Evolutionary conservation across 2,888 invertebrate genomes (phyloP).

Genomic region (Ecliptopera silaceata): DNA sequence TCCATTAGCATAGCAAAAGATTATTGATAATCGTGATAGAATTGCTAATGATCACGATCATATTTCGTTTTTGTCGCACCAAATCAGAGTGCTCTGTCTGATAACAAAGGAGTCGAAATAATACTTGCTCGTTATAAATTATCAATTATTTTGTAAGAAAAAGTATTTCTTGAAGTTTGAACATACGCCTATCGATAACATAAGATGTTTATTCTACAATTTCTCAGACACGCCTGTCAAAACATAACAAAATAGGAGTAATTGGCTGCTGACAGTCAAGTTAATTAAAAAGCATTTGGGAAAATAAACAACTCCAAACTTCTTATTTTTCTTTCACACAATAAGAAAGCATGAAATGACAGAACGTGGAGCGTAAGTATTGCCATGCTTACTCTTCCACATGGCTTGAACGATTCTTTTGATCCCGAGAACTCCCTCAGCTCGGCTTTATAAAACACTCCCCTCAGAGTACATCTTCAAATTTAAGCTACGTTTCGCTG

Average conservation of each 20-base stretch:
- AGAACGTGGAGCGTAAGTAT: neutral
- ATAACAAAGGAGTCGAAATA: constrained; percentile 7
- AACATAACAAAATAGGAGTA: constrained; percentile 8
- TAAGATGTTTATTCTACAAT: constrained; percentile 12
- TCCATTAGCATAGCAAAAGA: constrained; percentile 23
- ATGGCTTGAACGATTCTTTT: constrained; percentile 28
- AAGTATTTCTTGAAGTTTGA: constrained; percentile 1
- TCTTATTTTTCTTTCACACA: constrained; percentile 6
- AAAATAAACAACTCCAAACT: constrained; percentile 9
- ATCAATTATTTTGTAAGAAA: constrained; percentile 4
- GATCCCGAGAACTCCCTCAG: constrained; percentile 24
- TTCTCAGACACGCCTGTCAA: constrained; percentile 8
- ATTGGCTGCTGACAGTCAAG: constrained; percentile 20
- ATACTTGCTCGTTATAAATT: constrained; percentile 1
- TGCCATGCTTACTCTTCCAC: constrained; percentile 10
- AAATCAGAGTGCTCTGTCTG: constrained; percentile 10
- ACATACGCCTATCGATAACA: constrained; percentile 11
- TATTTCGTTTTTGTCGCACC: constrained; percentile 11
- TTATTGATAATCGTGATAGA: constrained; percentile 18
- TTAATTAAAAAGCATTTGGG: constrained; percentile 19
- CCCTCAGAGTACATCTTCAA: constrained; percentile 28
- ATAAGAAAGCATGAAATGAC: constrained; percentile 8
- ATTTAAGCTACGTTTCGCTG: constrained; percentile 34
- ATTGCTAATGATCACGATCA: constrained; percentile 16
- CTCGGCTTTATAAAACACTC: constrained; percentile 32